phyloP scores from a whole-genome alignment of 2,797 vertebrate species.

The Tachyglossus aculeatus region DNA sequence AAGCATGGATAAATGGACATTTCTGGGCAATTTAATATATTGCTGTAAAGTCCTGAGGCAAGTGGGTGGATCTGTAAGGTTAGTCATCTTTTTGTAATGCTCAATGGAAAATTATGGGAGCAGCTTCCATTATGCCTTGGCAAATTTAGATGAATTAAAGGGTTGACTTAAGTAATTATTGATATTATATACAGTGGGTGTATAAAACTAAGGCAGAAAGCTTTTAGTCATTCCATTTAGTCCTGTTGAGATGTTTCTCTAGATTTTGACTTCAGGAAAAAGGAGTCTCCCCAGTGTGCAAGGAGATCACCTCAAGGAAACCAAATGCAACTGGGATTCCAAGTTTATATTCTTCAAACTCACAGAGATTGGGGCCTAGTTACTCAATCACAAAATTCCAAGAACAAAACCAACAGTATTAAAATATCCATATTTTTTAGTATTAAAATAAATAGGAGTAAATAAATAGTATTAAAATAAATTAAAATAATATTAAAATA shows the following conservation, averaged over 20 bases:
- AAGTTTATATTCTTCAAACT: no score
- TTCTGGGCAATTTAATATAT: not conserved
- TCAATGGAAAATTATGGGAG: not conserved
- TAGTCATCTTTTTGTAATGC: not conserved
- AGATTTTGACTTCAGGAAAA: not conserved
- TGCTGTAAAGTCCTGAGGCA: not conserved
- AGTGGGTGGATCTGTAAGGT: not conserved
- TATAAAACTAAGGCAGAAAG: not conserved
- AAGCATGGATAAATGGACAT: not conserved
- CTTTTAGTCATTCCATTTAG: not conserved
- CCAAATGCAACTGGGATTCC: no score
- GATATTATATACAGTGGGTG: no score
- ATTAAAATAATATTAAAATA: no score
- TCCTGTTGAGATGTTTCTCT: not conserved
- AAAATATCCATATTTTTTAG: no score
- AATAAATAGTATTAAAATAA: no score
- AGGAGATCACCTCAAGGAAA: no score
- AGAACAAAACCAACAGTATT: no score
- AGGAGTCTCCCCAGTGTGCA: no score
- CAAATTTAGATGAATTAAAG: not conserved
- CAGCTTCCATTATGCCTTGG: not conserved
- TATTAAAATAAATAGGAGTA: no score
- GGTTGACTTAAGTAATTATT: not conserved
- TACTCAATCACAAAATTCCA: no score
- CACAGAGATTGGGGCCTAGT: no score